Percentiles rank a stretch among this genome's conserved stretches.
Evolutionary conservation across 2,113 vertebrate species (phyloP).

Genomic region (Peromyscus leucopus): DNA sequence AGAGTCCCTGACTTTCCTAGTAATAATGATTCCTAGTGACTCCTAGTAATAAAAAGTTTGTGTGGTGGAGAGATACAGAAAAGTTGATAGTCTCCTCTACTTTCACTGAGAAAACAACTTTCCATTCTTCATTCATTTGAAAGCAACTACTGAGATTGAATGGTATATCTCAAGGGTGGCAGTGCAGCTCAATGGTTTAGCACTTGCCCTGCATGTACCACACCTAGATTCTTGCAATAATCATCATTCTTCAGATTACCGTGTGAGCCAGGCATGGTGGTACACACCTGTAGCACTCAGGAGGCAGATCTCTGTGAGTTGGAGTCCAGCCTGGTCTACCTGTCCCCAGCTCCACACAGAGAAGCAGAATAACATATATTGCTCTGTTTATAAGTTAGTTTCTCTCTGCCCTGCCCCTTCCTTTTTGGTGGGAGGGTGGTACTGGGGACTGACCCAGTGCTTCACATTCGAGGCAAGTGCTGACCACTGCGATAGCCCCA

Average conservation of each 20-base stretch:
- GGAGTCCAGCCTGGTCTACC: background rate
- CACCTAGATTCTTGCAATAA: too few relatives aligned
- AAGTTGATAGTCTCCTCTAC: background rate
- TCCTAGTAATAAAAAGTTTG: slow-evolving; percentile 17
- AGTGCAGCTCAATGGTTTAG: background rate
- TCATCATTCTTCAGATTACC: too few relatives aligned
- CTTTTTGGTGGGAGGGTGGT: background rate
- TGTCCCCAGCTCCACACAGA: background rate
- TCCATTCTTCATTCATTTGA: slow-evolving; percentile 36
- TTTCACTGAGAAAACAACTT: slow-evolving; percentile 37
- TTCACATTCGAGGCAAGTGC: background rate
- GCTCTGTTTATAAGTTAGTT: slow-evolving; percentile 22
- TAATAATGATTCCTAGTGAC: background rate
- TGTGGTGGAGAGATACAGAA: background rate
- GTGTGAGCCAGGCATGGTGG: background rate
- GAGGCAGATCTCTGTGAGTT: background rate
- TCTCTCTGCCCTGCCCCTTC: too few relatives aligned
- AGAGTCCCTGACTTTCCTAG: slow-evolving; percentile 14
- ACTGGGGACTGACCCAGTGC: background rate
- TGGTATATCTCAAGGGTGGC: background rate
- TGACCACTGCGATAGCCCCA: background rate
- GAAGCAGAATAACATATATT: background rate
- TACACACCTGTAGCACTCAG: background rate
- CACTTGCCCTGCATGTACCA: background rate
- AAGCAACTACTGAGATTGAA: slow-evolving; percentile 35